Evolutionary conservation across 37 sponge, comb jelly and placozoan genomes (phyloP).

Genomic region (Diacarnus erythraeanus): DNA sequence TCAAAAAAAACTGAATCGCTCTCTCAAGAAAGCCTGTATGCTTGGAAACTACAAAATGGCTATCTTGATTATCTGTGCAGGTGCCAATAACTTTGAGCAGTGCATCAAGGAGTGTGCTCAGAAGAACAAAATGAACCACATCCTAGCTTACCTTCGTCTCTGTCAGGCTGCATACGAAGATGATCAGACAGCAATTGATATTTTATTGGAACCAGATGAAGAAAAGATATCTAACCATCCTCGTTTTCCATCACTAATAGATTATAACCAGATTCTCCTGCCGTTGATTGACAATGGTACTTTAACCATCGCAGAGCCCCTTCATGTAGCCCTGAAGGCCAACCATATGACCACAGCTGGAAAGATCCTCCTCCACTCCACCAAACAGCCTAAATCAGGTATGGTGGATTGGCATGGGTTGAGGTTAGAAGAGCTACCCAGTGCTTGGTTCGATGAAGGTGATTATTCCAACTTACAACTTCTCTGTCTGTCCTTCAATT

Average conservation of each 20-base stretch:
- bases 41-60: conserved; percentile 47
- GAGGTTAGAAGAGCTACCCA: conserved; percentile 20
- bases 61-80: conserved; percentile 30
- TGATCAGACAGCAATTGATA: conserved; percentile 37
- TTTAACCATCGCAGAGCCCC: conserved; percentile 20
- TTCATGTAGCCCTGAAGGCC: conserved; percentile 38
- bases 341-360: conserved; percentile 30
- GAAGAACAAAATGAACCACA: conserved; percentile 31
- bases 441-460: conserved; percentile 24
- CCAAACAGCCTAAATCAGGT: conserved; percentile 20
- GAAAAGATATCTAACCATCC: conserved; percentile 10
- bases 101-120: conserved; percentile 46
- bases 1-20: conserved; percentile 27
- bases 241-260: neutral
- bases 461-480: conserved; percentile 19
- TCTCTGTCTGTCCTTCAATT: conserved; percentile 48
- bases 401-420: conserved; percentile 66
- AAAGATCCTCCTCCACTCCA: conserved; percentile 13
- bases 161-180: conserved; percentile 58
- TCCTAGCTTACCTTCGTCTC: conserved; percentile 54
- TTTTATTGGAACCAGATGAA: conserved; percentile 36
- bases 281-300: conserved; percentile 60
- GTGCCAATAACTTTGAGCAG: conserved; percentile 51
- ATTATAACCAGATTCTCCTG: conserved; percentile 34
- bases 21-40: conserved; percentile 29